phyloP scores from a whole-genome alignment of 2,888 invertebrate genomes.

The Drosophila anomelani region DNA sequence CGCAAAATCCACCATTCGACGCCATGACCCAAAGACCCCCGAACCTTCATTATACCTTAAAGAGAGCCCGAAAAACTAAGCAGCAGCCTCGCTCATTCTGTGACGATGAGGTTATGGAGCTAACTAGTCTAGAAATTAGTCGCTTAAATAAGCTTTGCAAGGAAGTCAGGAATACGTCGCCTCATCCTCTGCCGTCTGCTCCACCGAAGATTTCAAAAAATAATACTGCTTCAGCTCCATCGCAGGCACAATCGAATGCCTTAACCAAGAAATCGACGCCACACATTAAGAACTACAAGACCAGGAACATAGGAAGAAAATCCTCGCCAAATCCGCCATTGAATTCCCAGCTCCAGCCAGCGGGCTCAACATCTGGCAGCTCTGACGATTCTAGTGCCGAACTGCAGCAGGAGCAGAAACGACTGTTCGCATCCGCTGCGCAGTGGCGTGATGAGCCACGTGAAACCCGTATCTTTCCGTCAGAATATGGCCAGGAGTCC shows the following conservation, averaged over 20 bases:
- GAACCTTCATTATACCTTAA: slow-evolving; percentile 82
- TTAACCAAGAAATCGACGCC: slow-evolving; percentile 5
- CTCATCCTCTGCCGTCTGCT: background rate
- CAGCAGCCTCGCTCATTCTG: slow-evolving; percentile 64
- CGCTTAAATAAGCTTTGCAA: slow-evolving; percentile 20
- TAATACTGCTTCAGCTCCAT: background rate
- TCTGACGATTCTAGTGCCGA: slow-evolving; percentile 74
- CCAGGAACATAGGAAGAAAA: slow-evolving; percentile 16
- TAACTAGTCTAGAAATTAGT: slow-evolving; percentile 39
- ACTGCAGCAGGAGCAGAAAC: slow-evolving; percentile 59
- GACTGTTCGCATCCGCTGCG: slow-evolving; percentile 61
- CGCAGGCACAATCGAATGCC: slow-evolving; percentile 4
- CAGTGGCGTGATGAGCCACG: slow-evolving; percentile 77
- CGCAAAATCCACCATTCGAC: slow-evolving; percentile 26
- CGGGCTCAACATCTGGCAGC: slow-evolving; percentile 55
- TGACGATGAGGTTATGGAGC: slow-evolving; percentile 62
- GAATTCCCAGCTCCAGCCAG: slow-evolving; percentile 2
- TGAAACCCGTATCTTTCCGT: slow-evolving; percentile 64
- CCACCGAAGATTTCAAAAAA: background rate
- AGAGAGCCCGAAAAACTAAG: slow-evolving; percentile 79
- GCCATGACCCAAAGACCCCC: slow-evolving; percentile 79
- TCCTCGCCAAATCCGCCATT: slow-evolving; percentile 11
- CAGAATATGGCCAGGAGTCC: slow-evolving; percentile 80
- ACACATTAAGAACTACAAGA: slow-evolving; percentile 13
- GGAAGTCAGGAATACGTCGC: background rate